These are phyloP conservation scores for Gallinago jamesoni DNA, from an alignment of 2,113 vertebrate species.

Conservation along the genomic window DNA sequence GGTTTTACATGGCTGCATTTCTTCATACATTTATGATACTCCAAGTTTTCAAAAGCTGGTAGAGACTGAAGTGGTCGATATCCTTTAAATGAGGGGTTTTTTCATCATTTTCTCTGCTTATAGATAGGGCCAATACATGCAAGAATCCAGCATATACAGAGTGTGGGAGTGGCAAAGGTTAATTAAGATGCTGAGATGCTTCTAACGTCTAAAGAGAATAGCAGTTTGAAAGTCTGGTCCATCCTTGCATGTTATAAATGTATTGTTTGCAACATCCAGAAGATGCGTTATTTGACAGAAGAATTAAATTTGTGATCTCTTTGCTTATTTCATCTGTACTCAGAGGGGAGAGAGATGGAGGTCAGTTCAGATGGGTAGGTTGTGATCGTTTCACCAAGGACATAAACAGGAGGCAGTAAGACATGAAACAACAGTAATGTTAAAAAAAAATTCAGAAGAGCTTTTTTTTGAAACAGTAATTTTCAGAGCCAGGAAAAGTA, in stretches of 20 bases:
- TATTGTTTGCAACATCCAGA: not conserved
- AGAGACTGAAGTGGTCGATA: not conserved
- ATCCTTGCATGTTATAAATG: not conserved
- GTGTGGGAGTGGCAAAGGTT: not conserved
- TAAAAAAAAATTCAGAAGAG: not conserved
- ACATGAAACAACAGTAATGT: not conserved
- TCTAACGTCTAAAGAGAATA: not conserved
- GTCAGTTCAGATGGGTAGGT: not conserved
- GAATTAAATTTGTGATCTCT: not conserved
- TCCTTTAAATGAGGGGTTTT: not conserved
- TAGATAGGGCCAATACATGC: not conserved
- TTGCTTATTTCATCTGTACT: not conserved
- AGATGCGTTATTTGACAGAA: not conserved
- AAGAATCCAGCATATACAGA: not conserved
- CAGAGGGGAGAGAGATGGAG: not conserved
- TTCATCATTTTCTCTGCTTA: not conserved
- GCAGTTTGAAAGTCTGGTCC: not conserved
- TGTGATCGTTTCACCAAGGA: not conserved
- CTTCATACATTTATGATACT: not conserved
- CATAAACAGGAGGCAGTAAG: not conserved
- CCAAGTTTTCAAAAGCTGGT: not conserved
- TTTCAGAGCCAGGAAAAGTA: not conserved
- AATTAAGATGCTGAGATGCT: not conserved
- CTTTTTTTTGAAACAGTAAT: not conserved
- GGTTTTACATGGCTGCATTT: not conserved